phyloP scores from a whole-genome alignment of 35 echinoderm and acorn worm species.

The Apostichopus californicus region DNA sequence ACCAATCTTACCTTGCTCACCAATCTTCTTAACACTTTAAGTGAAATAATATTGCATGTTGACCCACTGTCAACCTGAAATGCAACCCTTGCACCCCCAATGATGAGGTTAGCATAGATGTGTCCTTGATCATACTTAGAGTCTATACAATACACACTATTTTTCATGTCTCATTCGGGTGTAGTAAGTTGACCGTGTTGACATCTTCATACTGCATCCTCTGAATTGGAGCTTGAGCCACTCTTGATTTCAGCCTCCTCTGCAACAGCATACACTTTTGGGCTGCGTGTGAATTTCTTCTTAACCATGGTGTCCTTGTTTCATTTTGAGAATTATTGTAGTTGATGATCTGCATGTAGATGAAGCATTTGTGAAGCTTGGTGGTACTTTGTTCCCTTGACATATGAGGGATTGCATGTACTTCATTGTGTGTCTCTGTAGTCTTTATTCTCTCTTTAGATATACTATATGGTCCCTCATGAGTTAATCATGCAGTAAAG shows the following conservation, averaged over 20 bases:
- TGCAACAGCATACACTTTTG: neutral
- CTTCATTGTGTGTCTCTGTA: neutral
- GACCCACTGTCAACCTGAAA: slow-evolving; percentile 68
- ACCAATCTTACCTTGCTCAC: neutral
- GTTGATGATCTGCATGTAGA: neutral
- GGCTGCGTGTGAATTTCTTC: neutral
- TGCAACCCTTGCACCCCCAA: neutral
- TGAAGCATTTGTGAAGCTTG: too few species aligned
- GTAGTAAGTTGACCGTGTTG: neutral
- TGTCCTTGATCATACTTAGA: neutral
- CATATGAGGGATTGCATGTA: neutral
- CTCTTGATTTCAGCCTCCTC: neutral
- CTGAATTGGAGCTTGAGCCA: neutral
- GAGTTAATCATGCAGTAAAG: slow-evolving; percentile 7
- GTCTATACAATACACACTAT: neutral
- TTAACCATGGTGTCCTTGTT: neutral
- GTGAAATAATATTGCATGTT: slow-evolving; percentile 64
- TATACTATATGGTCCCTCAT: neutral
- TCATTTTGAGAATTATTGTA: neutral
- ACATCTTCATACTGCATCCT: neutral
- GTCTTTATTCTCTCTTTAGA: slow-evolving; percentile 33
- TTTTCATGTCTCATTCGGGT: neutral
- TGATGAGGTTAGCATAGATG: slow-evolving; percentile 24
- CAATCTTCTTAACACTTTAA: neutral
- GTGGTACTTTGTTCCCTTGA: too few species aligned